A percentile compares a stretch with the other conserved stretches of the same genome.
Evolutionary conservation across 2,797 vertebrate genomes (phyloP).

Genomic region (Threskiornis aethiopicus): DNA sequence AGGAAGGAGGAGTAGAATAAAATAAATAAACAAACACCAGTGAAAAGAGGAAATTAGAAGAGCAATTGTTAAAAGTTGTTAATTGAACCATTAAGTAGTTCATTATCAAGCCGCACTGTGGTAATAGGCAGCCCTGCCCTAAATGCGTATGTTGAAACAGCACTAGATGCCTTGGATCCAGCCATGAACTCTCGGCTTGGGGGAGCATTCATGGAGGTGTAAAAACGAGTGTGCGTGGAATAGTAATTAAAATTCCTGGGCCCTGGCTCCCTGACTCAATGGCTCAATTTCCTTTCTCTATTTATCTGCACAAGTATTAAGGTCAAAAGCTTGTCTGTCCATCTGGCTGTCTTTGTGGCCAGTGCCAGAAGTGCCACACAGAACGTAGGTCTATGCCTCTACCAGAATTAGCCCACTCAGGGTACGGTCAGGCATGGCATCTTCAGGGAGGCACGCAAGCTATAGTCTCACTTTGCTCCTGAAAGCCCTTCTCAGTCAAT

Average conservation of each 20-base stretch:
- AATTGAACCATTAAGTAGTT: constrained; percentile 65
- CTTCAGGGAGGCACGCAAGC: fast-evolving
- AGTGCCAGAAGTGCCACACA: neutral
- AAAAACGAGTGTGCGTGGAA: neutral
- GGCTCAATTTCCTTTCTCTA: neutral
- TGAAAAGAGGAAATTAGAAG: constrained; percentile 57
- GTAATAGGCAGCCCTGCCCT: neutral
- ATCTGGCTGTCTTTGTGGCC: neutral
- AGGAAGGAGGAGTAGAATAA: constrained; percentile 25
- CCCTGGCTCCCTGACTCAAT: neutral
- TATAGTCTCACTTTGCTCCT: neutral
- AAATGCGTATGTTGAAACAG: constrained; percentile 4
- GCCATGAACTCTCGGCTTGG: neutral
- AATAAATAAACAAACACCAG: constrained; percentile 55
- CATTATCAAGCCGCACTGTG: constrained; percentile 42
- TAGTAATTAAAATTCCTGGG: neutral
- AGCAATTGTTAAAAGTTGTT: constrained; percentile 36
- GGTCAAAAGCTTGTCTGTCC: neutral
- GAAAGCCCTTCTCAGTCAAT: neutral
- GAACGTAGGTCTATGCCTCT: neutral
- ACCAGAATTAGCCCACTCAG: fast-evolving
- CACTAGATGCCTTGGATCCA: constrained; percentile 21
- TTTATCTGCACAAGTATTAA: neutral
- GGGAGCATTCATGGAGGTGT: neutral
- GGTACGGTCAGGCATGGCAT: fast-evolving